Conservation (phyloP, 2,888 invertebrate species). For the Azorinus chamasolen region DNA sequence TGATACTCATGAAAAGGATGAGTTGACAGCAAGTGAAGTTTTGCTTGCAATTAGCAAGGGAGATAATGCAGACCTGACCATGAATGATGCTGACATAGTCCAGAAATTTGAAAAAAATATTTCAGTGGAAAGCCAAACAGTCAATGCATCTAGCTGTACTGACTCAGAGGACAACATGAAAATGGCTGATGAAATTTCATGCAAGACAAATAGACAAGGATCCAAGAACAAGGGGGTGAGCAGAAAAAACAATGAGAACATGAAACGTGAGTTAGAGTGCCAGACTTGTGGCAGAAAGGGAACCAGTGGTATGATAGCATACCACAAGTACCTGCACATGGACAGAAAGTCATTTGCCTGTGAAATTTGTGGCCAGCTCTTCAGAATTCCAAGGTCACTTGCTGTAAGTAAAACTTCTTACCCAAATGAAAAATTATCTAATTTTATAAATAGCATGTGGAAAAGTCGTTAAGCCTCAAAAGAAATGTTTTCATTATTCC, state of each 20-base stretch:
- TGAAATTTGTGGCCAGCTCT: conserved; percentile 48
- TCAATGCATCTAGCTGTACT: background rate
- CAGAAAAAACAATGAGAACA: background rate
- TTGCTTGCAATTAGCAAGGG: conserved; percentile 44
- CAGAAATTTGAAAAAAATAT: background rate
- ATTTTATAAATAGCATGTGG: background rate
- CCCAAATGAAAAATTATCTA: background rate
- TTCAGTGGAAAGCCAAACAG: background rate
- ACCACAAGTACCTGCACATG: conserved; percentile 47
- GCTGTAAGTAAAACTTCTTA: conserved; percentile 16
- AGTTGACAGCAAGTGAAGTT: conserved; percentile 46
- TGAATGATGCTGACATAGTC: background rate
- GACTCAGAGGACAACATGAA: background rate
- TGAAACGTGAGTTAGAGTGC: conserved; percentile 15
- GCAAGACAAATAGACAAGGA: background rate
- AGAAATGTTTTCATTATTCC: too few species aligned
- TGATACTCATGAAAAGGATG: conserved; percentile 38
- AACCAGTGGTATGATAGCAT: conserved; percentile 31
- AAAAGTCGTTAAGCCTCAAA: too few species aligned
- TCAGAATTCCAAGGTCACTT: conserved; percentile 33
- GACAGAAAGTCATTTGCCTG: conserved; percentile 39
- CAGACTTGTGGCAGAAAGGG: conserved; percentile 44
- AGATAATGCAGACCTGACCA: background rate
- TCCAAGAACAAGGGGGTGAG: background rate
- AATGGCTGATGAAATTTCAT: background rate